phyloP scores from a whole-genome alignment of 2,888 invertebrate genomes.

The Drosophila trichaetosa region DNA sequence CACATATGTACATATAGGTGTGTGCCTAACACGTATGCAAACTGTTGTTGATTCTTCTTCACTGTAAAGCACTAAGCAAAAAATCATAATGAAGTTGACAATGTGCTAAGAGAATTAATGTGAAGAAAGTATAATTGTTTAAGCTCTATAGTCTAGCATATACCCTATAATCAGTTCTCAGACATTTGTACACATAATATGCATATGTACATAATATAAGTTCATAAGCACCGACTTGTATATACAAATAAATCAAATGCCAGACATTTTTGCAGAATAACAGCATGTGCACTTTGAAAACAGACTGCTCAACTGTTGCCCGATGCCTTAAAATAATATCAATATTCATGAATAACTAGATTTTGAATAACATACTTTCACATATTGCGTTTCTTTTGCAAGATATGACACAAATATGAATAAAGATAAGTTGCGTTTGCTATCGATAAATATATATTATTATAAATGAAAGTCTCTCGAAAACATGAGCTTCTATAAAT shows the following conservation, averaged over 20 bases:
- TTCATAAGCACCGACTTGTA: background rate
- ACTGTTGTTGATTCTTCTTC: background rate
- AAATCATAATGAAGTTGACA: background rate
- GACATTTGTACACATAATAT: background rate
- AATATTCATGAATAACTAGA: background rate
- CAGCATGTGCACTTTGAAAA: background rate
- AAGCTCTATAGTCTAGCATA: background rate
- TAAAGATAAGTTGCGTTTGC: background rate
- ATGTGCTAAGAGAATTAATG: background rate
- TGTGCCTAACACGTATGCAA: conserved; percentile 2
- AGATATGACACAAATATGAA: background rate
- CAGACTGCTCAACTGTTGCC: background rate
- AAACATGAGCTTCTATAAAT: background rate
- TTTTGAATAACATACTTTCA: background rate
- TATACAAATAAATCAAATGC: background rate
- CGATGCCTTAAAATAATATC: background rate
- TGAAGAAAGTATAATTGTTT: background rate
- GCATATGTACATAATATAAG: background rate
- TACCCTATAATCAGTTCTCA: background rate
- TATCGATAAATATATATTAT: background rate
- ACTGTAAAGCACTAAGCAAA: background rate
- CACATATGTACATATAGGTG: conserved; percentile 4
- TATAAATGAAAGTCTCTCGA: too few relatives aligned
- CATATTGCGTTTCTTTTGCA: background rate
- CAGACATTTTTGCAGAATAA: background rate